A percentile compares a stretch with the other conserved stretches of the same genome.
These are phyloP conservation scores for Amphipoea oculea DNA, from an alignment of 2,888 invertebrate species.

Conservation along the genomic window DNA sequence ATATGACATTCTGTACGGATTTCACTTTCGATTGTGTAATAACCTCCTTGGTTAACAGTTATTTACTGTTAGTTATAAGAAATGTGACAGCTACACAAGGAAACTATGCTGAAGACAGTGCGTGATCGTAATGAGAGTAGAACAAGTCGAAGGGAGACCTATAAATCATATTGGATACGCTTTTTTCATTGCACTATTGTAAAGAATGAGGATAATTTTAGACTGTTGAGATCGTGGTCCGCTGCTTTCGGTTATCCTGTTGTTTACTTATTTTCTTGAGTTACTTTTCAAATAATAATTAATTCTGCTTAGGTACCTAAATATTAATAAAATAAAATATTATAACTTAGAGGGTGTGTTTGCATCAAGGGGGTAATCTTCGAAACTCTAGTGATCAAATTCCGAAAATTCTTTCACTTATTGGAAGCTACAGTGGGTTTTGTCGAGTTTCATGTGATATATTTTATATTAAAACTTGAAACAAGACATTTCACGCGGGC, in stretches of 20 bases:
- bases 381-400: neutral
- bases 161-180: constrained; percentile 29
- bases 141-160: constrained; percentile 18
- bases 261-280: neutral
- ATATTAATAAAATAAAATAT: no score
- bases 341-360: neutral
- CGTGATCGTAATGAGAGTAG: constrained; percentile 45
- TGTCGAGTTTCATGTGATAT: neutral
- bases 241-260: neutral
- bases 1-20: constrained; percentile 59
- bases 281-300: neutral
- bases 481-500: neutral
- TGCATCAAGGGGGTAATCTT: neutral
- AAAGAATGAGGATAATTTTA: neutral
- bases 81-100: constrained; percentile 43
- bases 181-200: constrained; percentile 16
- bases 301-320: neutral
- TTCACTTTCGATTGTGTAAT: constrained; percentile 68
- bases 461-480: neutral
- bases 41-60: constrained; percentile 55
- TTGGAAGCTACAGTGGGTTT: neutral
- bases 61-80: constrained; percentile 40
- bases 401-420: neutral
- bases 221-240: neutral
- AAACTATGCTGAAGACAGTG: constrained; percentile 23